A percentile compares a stretch with the other conserved stretches of the same genome.
phyloP scores from a whole-genome alignment of 2,888 invertebrate genomes.

The Hypselothyrea guttata region DNA sequence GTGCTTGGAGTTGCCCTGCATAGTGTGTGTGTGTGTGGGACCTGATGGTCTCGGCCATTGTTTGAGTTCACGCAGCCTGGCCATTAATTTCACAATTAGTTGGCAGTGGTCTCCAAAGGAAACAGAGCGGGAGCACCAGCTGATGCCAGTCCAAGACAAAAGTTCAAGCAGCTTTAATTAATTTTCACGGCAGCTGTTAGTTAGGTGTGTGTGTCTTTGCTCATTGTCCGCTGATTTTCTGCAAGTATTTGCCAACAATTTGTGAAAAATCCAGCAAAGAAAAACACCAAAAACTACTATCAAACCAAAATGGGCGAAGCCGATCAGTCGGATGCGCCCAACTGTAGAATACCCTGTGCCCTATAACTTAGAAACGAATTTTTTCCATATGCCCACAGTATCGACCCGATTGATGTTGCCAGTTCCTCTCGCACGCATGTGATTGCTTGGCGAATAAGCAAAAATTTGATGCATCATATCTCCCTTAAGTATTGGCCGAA shows the following conservation, averaged over 20 bases:
- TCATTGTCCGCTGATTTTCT: slow-evolving; percentile 46
- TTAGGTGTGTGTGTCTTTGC: slow-evolving; percentile 21
- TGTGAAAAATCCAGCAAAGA: slow-evolving; percentile 32
- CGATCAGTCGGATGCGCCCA: too few relatives aligned
- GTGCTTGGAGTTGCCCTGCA: neutral
- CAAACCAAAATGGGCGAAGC: too few relatives aligned
- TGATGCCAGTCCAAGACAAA: slow-evolving; percentile 43
- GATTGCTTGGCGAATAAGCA: too few relatives aligned
- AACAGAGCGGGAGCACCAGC: slow-evolving; percentile 29
- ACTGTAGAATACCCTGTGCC: too few relatives aligned
- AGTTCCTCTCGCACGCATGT: too few relatives aligned
- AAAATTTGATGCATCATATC: too few relatives aligned
- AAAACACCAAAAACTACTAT: slow-evolving; percentile 16
- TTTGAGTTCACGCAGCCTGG: slow-evolving; percentile 69
- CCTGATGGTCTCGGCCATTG: slow-evolving; percentile 61
- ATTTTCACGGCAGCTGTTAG: slow-evolving; percentile 38
- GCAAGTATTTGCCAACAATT: slow-evolving; percentile 54
- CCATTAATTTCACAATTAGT: slow-evolving; percentile 75
- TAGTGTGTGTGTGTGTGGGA: slow-evolving; percentile 16
- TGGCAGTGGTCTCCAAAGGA: slow-evolving; percentile 20
- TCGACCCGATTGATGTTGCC: too few relatives aligned
- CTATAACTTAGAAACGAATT: too few relatives aligned
- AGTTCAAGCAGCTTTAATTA: slow-evolving; percentile 62
- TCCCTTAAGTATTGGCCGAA: too few relatives aligned
- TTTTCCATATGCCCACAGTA: too few relatives aligned